Evolutionary conservation across 2,797 vertebrate genomes (phyloP).

Genomic region (Enteromius anoplus): DNA sequence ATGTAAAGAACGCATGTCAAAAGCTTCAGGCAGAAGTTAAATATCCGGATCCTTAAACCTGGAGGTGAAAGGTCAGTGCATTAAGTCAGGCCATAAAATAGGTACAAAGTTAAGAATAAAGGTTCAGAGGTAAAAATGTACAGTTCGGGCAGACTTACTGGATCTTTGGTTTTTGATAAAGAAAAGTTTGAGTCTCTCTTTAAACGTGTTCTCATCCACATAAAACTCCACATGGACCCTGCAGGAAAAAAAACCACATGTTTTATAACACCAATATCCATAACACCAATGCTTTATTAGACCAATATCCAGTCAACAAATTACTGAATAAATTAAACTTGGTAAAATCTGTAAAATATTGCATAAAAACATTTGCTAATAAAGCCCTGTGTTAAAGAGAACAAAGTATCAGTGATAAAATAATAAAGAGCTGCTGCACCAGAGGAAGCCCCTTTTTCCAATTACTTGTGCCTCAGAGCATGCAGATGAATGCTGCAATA

Average conservation of each 20-base stretch:
- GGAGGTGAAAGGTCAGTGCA: not conserved
- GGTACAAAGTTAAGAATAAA: not conserved
- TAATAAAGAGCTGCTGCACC: not conserved
- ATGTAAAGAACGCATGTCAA: conserved; percentile 95
- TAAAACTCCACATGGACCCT: conserved; percentile 98
- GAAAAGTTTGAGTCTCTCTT: conserved; percentile 95
- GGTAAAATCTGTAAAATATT: not conserved
- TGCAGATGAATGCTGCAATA: not conserved
- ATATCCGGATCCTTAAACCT: conserved; percentile 94
- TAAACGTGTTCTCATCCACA: conserved; percentile 97
- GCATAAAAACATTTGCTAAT: not conserved
- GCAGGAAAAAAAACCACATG: conserved; percentile 1
- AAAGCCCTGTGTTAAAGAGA: not conserved
- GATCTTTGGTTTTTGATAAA: conserved; percentile 99
- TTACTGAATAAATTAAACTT: not conserved
- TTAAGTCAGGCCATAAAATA: not conserved
- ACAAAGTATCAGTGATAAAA: not conserved
- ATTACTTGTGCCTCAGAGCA: not conserved
- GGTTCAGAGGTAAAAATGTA: not conserved
- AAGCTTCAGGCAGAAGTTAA: conserved; percentile 96
- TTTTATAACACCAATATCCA: too few relatives aligned
- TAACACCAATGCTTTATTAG: not conserved
- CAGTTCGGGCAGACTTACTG: conserved; percentile 77
- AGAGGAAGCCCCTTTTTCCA: not conserved
- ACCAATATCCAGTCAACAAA: not conserved